Evolutionary conservation across 2,888 invertebrate genomes (phyloP).

Genomic region (Drosophila atripex): DNA sequence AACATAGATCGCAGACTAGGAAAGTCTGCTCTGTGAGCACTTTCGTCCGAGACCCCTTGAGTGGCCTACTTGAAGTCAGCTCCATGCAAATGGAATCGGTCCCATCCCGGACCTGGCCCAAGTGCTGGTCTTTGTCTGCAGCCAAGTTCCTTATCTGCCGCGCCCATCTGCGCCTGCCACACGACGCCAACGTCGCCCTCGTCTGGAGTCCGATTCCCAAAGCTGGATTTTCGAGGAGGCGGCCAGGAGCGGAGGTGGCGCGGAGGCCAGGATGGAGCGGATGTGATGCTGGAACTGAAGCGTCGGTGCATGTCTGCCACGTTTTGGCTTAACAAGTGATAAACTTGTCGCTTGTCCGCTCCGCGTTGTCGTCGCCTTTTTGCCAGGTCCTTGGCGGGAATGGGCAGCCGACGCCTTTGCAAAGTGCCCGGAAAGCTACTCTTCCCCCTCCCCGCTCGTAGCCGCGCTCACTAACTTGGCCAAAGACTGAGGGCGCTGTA

Average conservation of each 20-base stretch:
- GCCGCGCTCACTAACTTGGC: slow-evolving; percentile 1
- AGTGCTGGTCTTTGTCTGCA: slow-evolving; percentile 18
- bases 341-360: slow-evolving; percentile 75
- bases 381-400: slow-evolving; percentile 3
- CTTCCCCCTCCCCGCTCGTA: slow-evolving; percentile 9
- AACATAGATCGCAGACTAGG: not conserved
- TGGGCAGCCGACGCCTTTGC: slow-evolving; percentile 55
- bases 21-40: not conserved
- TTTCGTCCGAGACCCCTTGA: slow-evolving; percentile 17
- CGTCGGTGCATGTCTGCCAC: slow-evolving; percentile 52
- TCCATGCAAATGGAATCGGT: slow-evolving; percentile 53
- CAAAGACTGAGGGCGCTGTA: slow-evolving; percentile 50
- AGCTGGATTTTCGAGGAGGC: slow-evolving; percentile 3
- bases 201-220: slow-evolving; percentile 24
- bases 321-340: slow-evolving; percentile 63
- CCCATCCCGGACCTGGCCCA: slow-evolving; percentile 21
- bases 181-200: slow-evolving; percentile 30
- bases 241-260: slow-evolving; percentile 16
- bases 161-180: slow-evolving; percentile 64
- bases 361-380: slow-evolving; percentile 50
- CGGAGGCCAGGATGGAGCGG: slow-evolving; percentile 7
- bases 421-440: slow-evolving; percentile 35
- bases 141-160: slow-evolving; percentile 50
- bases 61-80: slow-evolving; percentile 35
- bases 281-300: slow-evolving; percentile 1